Conservation (phyloP, 2,888 invertebrate genomes). For the Thymelicus acteon region DNA sequence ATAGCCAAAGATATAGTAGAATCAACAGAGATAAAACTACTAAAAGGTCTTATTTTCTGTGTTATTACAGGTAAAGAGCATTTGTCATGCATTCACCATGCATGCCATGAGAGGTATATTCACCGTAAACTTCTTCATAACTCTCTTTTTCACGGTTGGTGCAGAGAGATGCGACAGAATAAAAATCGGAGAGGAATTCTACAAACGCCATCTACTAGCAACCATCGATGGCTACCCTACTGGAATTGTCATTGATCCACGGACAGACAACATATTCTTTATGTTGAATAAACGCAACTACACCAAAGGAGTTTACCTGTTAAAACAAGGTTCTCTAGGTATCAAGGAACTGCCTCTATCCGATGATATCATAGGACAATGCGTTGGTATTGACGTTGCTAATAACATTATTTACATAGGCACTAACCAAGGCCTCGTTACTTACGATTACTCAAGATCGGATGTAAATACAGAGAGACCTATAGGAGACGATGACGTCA, state of each 20-base stretch:
- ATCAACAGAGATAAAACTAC: no score
- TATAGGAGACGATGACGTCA: conserved; percentile 75
- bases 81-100: conserved; percentile 62
- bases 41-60: neutral
- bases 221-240: conserved; percentile 76
- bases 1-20: no score
- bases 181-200: conserved; percentile 71
- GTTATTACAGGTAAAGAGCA: conserved; percentile 18
- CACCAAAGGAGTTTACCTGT: conserved; percentile 72
- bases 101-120: conserved; percentile 45
- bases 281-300: conserved; percentile 75
- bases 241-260: conserved; percentile 68
- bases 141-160: conserved; percentile 41
- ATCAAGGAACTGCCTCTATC: conserved; percentile 69
- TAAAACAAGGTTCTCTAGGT: conserved; percentile 72
- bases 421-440: conserved; percentile 73
- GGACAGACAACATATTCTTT: conserved; percentile 74
- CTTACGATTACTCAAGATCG: conserved; percentile 66
- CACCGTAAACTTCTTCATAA: conserved; percentile 46
- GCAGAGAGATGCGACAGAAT: conserved; percentile 70
- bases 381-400: conserved; percentile 63
- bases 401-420: conserved; percentile 71
- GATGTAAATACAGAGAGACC: conserved; percentile 73
- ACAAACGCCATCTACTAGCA: conserved; percentile 72
- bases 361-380: conserved; percentile 72